These are phyloP conservation scores for Leuciscus waleckii DNA, from an alignment of 2,797 vertebrate genomes.

Conservation along the genomic window DNA sequence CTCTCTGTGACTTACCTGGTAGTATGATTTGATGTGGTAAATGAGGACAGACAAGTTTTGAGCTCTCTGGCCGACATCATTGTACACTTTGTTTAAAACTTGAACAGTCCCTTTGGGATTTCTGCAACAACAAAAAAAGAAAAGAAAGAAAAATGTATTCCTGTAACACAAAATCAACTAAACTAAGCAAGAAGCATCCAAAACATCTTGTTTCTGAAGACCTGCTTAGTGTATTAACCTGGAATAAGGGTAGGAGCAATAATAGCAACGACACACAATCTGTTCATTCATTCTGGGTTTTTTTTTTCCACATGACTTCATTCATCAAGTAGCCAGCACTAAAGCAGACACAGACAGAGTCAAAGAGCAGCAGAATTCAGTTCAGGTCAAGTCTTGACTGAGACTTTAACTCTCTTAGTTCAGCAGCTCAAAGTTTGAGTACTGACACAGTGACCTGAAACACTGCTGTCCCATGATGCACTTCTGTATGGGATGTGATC, in stretches of 20 bases:
- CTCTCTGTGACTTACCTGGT: constrained; percentile 83
- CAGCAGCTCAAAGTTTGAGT: neutral
- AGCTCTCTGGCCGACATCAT: constrained; percentile 86
- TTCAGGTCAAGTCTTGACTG: neutral
- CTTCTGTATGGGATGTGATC: neutral
- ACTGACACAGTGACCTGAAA: constrained; percentile 44
- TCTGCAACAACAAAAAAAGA: constrained; percentile 70
- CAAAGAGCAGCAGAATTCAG: constrained; percentile 27
- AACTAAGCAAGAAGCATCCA: neutral
- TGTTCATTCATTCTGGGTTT: constrained; percentile 63
- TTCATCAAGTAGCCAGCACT: constrained; percentile 49
- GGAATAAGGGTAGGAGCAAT: constrained; percentile 54
- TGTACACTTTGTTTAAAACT: constrained; percentile 86
- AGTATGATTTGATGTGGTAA: constrained; percentile 90
- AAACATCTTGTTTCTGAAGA: constrained; percentile 38
- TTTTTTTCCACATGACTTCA: constrained; percentile 60
- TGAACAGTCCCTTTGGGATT: constrained; percentile 84
- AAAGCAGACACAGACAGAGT: constrained; percentile 47
- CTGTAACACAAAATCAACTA: neutral
- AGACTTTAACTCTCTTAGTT: neutral
- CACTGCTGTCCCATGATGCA: constrained; percentile 4
- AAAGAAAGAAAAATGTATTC: neutral
- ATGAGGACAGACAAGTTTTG: constrained; percentile 89
- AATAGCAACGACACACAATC: constrained; percentile 48
- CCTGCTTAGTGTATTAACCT: constrained; percentile 37